These are phyloP conservation scores for Cebidichthys violaceus DNA, from an alignment of 2,113 vertebrate species.

Conservation along the genomic window DNA sequence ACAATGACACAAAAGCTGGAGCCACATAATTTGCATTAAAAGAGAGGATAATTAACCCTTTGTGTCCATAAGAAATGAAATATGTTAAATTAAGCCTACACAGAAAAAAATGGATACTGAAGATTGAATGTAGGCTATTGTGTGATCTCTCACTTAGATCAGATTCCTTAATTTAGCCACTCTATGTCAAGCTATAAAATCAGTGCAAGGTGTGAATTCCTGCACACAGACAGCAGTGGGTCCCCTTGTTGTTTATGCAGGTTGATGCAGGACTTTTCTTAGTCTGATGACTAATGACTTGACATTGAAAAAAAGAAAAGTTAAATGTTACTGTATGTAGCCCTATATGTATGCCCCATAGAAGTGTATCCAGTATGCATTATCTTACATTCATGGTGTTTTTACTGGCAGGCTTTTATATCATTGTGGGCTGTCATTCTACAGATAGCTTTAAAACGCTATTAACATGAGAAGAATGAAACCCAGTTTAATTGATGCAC, in stretches of 20 bases:
- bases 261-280: background rate
- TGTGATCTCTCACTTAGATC: conserved; percentile 12
- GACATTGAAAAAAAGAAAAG: background rate
- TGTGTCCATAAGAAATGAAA: conserved; percentile 2
- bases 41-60: conserved; percentile 48
- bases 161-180: conserved; percentile 5
- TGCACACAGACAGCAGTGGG: background rate
- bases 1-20: conserved; percentile 61
- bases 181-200: conserved; percentile 3
- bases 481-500: background rate
- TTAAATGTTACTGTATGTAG: background rate
- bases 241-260: background rate
- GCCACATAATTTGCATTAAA: conserved; percentile 55
- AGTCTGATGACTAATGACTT: background rate
- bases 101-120: background rate
- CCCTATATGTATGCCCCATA: too few relatives aligned
- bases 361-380: background rate
- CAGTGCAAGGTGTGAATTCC: conserved; percentile 4
- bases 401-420: background rate
- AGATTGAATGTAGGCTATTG: background rate
- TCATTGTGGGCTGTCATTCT: background rate
- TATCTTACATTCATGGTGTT: background rate
- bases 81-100: background rate
- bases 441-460: background rate
- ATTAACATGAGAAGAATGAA: conserved; percentile 9